Evolutionary conservation across 2,113 vertebrate genomes (phyloP), one percentile per base, ranked within the genome.

Genomic region (Actenoides lindsayi): DNA sequence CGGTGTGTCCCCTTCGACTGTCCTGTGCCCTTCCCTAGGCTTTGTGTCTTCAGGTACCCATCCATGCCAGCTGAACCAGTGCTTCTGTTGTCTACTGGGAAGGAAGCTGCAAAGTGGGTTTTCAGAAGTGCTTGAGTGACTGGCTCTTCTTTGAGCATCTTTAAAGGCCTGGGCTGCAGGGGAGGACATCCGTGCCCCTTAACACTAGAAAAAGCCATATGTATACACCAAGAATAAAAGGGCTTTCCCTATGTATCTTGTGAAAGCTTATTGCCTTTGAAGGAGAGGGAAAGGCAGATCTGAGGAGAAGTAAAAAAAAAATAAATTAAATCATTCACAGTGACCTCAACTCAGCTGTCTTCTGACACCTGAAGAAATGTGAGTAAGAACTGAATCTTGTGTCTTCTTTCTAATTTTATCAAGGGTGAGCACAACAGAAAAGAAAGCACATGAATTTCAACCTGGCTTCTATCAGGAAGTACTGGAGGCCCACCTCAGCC

Each of bases 1-100:
- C 0, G 0, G 16, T 60, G 63, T 27, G 21, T 25, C 41, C 37
- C 18, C 63, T 57, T 0, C 0, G 46, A 19, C 64, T 44, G 24
- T 57, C 42, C 74, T 81, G 39, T 65, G 73, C 11, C 56, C 41
- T 76, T 56, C 10, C 21, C 18, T 7, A 10, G n/a, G 31, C 65
- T 50, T 84, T 0, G 2, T 41, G 15, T 42, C n/a, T 86, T 79
- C 56, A 56, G 35, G 42, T 23, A 35, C 42, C 80, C 0, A 0
- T 27, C 18, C 60, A 4, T 20, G 50, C 23, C 41, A 44, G 76
- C 15, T 19, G 67, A 46, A 25, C 30, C 33, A n/a, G 51, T 46
- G 41, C 76, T 74, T 6, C 73, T 80, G 10, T 31, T 67, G 13
- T 75, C 25, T 60, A 10, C 63, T 41, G 28, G 33, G 51, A 53